Evolutionary conservation across 2,113 vertebrate genomes (phyloP).

Genomic region (Bubalus kerabau): DNA sequence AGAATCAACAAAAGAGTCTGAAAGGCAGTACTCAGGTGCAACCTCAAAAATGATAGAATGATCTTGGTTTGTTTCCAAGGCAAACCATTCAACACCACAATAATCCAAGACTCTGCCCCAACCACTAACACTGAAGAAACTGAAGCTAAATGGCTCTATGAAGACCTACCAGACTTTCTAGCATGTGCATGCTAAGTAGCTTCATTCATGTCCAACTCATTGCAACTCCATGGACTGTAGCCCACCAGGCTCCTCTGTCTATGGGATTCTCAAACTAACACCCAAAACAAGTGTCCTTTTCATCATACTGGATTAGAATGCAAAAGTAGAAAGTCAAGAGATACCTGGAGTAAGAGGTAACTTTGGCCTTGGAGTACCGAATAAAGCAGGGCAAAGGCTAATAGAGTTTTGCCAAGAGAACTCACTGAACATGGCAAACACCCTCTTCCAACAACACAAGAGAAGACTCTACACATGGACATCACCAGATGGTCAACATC

Average conservation of each 20-base stretch:
- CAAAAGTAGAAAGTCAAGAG: neutral
- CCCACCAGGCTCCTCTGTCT: neutral
- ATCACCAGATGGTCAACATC: neutral
- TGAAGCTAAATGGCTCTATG: neutral
- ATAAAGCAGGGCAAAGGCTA: neutral
- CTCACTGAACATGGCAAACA: neutral
- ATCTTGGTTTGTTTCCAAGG: neutral
- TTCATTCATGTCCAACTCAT: neutral
- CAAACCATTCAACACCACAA: neutral
- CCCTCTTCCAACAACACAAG: neutral
- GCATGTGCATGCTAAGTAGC: neutral
- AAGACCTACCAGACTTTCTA: neutral
- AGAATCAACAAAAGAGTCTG: neutral
- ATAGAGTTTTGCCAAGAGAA: neutral
- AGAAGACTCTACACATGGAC: neutral
- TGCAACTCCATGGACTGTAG: neutral
- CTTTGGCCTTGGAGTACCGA: neutral
- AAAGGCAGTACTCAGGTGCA: neutral
- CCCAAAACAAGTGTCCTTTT: neutral
- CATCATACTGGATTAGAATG: neutral
- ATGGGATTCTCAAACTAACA: neutral
- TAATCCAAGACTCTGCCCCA: neutral
- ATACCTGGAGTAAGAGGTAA: neutral
- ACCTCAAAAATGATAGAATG: neutral
- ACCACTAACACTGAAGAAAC: neutral